Conservation (phyloP, 2,888 invertebrate genomes). For the Pammene fasciana region DNA sequence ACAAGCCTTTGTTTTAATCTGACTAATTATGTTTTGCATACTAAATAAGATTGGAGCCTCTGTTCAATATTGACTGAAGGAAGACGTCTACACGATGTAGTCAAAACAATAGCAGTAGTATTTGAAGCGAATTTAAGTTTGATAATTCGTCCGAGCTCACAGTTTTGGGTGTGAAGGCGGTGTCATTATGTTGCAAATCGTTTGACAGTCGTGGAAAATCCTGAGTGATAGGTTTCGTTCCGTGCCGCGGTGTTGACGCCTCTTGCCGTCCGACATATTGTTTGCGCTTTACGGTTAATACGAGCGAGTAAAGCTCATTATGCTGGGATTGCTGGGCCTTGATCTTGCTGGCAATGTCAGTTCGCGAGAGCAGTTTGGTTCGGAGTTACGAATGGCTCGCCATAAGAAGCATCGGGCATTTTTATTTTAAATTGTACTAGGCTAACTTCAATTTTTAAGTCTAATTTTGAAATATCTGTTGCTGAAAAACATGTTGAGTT, state of each 20-base stretch:
- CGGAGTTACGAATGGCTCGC: neutral
- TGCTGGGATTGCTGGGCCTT: conserved; percentile 40
- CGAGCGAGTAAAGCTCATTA: conserved; percentile 38
- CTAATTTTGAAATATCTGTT: too few relatives aligned
- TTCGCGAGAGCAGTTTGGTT: conserved; percentile 15
- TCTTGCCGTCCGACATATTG: conserved; percentile 53
- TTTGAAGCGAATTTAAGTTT: conserved; percentile 9
- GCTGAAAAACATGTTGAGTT: too few relatives aligned
- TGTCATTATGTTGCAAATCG: conserved; percentile 70
- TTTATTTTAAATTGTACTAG: neutral
- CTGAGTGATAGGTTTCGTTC: conserved; percentile 74
- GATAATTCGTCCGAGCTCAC: conserved; percentile 5
- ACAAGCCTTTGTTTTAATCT: too few relatives aligned
- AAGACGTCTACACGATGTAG: neutral
- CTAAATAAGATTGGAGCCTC: neutral
- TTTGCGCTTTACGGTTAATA: conserved; percentile 48
- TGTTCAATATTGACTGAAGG: neutral
- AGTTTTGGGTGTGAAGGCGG: conserved; percentile 42
- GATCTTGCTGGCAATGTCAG: conserved; percentile 41
- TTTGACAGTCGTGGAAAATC: conserved; percentile 74
- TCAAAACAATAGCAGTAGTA: conserved; percentile 3
- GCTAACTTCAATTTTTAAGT: too few relatives aligned
- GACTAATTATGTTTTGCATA: too few relatives aligned
- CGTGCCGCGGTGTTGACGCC: conserved; percentile 60
- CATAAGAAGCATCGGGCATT: neutral